These are phyloP conservation scores for Sinopyrophorus schimmeli DNA, from an alignment of 2,888 invertebrate species.

Conservation along the genomic window DNA sequence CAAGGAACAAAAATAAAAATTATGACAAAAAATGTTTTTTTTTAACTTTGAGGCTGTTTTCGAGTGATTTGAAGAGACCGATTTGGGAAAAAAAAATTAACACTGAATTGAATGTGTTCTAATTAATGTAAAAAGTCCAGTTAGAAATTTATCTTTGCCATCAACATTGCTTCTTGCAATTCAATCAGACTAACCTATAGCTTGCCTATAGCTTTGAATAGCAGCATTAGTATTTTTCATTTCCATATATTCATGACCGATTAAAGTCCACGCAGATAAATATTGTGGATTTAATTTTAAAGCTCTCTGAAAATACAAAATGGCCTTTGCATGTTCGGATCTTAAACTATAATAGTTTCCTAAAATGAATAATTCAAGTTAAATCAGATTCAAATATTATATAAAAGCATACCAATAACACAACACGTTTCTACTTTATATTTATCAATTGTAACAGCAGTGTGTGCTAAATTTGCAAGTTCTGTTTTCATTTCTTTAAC, in stretches of 20 bases:
- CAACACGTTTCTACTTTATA: conserved; percentile 97
- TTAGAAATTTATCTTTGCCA: too few relatives aligned
- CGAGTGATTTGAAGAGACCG: too few relatives aligned
- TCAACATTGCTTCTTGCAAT: too few relatives aligned
- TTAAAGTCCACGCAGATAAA: conserved; percentile 94
- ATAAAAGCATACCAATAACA: conserved; percentile 76
- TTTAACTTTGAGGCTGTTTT: too few relatives aligned
- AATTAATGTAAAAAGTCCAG: too few relatives aligned
- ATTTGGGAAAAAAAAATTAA: too few relatives aligned
- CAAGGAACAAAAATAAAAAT: too few relatives aligned
- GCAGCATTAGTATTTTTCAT: conserved; percentile 98
- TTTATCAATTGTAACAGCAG: conserved; percentile 92
- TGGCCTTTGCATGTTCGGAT: conserved; percentile 96
- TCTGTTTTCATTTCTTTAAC: conserved; percentile 91
- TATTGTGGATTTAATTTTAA: conserved; percentile 92
- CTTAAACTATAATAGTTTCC: conserved; percentile 97
- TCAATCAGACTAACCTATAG: conserved; percentile 72
- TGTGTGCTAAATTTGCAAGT: conserved; percentile 90
- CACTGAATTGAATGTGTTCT: too few relatives aligned
- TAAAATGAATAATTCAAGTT: conserved; percentile 52
- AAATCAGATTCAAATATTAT: conserved; percentile 3
- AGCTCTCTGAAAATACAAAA: conserved; percentile 94
- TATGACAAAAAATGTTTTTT: too few relatives aligned
- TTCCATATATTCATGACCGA: conserved; percentile 99
- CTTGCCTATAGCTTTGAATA: conserved; percentile 97